Evolutionary conservation across 2,888 invertebrate species (phyloP).

Genomic region (Terebella lapidaria): DNA sequence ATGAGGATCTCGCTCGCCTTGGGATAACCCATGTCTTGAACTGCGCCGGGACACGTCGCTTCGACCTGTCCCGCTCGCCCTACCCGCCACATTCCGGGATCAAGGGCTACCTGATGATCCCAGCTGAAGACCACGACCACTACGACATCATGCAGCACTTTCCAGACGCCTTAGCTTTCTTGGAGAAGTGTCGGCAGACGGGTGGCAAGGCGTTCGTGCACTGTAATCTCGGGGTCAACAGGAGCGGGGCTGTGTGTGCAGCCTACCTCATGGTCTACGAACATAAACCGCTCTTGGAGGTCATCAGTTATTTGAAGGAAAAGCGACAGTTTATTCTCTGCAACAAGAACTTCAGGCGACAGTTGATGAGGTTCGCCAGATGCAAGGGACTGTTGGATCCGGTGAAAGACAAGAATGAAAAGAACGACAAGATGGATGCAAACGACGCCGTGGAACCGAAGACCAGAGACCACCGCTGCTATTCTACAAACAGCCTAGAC

Average conservation of each 20-base stretch:
- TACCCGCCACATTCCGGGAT: conserved; percentile 19
- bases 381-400: conserved; percentile 21
- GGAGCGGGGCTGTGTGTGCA: conserved; percentile 27
- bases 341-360: conserved; percentile 26
- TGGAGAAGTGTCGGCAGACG: conserved; percentile 18
- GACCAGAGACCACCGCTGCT: neutral
- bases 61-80: conserved; percentile 22
- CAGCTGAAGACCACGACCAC: conserved; percentile 27
- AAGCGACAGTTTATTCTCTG: conserved; percentile 20
- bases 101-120: conserved; percentile 23
- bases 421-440: neutral
- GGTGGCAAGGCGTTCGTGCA: conserved; percentile 26
- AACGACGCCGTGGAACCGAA: neutral
- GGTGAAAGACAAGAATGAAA: conserved; percentile 2
- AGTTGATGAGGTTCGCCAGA: conserved; percentile 24
- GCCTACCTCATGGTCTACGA: conserved; percentile 26
- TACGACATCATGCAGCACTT: conserved; percentile 27
- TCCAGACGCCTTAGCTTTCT: conserved; percentile 22
- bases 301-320: conserved; percentile 18
- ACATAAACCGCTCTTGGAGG: conserved; percentile 20
- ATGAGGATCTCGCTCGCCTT: conserved; percentile 13
- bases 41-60: conserved; percentile 23
- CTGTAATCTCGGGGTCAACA: conserved; percentile 28
- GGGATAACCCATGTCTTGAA: conserved; percentile 30
- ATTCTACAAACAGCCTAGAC: neutral